Evolutionary conservation across 1,140 invertebrate species (phyloP).

Genomic region (Drosophila gunungcola): DNA sequence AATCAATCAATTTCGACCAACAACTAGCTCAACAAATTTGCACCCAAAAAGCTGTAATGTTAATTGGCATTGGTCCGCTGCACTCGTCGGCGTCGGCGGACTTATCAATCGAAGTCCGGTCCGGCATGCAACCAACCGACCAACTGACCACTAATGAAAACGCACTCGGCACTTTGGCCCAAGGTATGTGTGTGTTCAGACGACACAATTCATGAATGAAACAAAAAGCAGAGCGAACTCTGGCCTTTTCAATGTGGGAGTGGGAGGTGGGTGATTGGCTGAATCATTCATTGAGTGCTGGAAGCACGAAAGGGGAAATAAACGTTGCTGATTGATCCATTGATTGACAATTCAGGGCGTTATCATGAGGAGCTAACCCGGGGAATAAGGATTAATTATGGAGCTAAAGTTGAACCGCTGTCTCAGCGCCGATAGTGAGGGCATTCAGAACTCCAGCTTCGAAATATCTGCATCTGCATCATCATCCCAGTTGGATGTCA

Average conservation of each 20-base stretch:
- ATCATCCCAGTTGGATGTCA: slow-evolving; percentile 2
- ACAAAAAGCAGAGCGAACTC: slow-evolving; percentile 33
- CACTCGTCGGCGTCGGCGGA: slow-evolving; percentile 18
- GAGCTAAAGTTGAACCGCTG: slow-evolving; percentile 50
- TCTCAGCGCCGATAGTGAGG: slow-evolving; percentile 43
- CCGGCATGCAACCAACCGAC: slow-evolving; percentile 5
- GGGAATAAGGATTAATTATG: slow-evolving; percentile 12
- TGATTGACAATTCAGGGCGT: slow-evolving; percentile 28
- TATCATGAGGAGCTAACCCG: slow-evolving; percentile 11
- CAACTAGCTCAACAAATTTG: slow-evolving; percentile 31
- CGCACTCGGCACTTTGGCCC: slow-evolving; percentile 34
- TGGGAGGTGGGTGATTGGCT: background rate
- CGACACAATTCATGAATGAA: slow-evolving; percentile 57
- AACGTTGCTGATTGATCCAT: slow-evolving; percentile 32
- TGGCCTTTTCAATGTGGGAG: slow-evolving; percentile 15
- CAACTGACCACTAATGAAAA: slow-evolving; percentile 29
- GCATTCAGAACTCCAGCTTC: slow-evolving; percentile 55
- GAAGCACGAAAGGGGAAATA: background rate
- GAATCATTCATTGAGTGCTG: background rate
- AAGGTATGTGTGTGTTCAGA: slow-evolving; percentile 7
- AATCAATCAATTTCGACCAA: slow-evolving; percentile 41
- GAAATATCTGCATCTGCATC: slow-evolving; percentile 4
- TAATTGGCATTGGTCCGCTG: slow-evolving; percentile 42
- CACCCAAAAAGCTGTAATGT: slow-evolving; percentile 42
- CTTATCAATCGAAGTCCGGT: slow-evolving; percentile 31